Percentiles rank a stretch among this genome's conserved stretches.
phyloP scores from a whole-genome alignment of 2,888 invertebrate species.

The Platypus cylindrus region DNA sequence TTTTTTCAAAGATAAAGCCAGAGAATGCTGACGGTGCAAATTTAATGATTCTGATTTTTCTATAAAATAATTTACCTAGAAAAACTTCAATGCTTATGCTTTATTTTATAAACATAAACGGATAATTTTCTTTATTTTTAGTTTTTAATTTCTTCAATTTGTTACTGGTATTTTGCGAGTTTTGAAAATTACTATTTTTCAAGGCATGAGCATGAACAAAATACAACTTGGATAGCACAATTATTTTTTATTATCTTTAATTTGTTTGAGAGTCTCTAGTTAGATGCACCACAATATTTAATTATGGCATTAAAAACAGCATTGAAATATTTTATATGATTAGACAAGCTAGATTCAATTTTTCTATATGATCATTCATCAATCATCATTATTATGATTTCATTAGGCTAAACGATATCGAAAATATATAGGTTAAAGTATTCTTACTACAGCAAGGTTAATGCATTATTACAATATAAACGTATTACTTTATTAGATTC shows the following conservation, averaged over 20 bases:
- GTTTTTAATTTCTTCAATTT: conserved; percentile 2
- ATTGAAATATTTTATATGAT: too few species aligned
- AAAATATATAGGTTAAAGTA: conserved; percentile 17
- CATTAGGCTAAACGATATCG: conserved; percentile 2
- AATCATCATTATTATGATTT: conserved; percentile 10
- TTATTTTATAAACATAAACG: conserved; percentile 8
- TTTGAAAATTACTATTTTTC: conserved; percentile 6
- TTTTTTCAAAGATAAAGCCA: conserved; percentile 26
- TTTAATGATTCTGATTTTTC: conserved; percentile 15
- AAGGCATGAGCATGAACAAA: conserved; percentile 11
- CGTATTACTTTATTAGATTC: conserved; percentile 25
- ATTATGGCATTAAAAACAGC: too few species aligned
- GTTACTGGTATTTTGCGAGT: conserved; percentile 1
- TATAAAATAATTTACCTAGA: conserved; percentile 13
- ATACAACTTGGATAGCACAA: conserved; percentile 6
- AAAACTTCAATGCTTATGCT: conserved; percentile 13
- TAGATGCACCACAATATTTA: too few species aligned
- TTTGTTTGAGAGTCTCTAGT: too few species aligned
- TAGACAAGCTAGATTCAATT: background rate
- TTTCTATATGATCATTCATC: conserved; percentile 16
- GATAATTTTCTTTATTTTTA: conserved; percentile 1
- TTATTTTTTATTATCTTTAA: conserved; percentile 6
- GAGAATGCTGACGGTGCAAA: conserved; percentile 33
- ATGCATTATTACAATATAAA: conserved; percentile 18
- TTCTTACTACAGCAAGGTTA: conserved; percentile 26